Evolutionary conservation across 30 jellyfish, hydroid and myxozoan genomes (phyloP), one percentile per base, ranked within the genome.

Genomic region (Catostylus mosaicus): DNA sequence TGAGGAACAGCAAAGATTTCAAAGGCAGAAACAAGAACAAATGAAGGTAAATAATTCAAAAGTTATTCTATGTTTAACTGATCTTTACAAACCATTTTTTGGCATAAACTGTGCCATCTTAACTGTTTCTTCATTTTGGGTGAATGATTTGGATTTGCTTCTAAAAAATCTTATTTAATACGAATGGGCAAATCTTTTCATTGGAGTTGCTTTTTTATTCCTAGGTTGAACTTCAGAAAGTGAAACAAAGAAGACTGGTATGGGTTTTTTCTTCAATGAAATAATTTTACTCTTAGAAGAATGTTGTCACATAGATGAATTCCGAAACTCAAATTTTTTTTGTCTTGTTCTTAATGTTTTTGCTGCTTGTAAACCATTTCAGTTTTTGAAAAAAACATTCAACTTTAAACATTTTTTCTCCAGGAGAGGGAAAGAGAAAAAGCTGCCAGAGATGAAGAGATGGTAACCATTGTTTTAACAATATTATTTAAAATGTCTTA

Each of bases 361-460:
- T n/a, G n/a, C n/a, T n/a, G n/a, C n/a, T n/a, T n/a, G n/a, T n/a
- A n/a, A n/a, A n/a, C n/a, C n/a, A n/a, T n/a, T n/a, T n/a, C n/a
- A n/a, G n/a, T n/a, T n/a, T n/a, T n/a, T n/a, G n/a, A n/a, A n/a
- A n/a, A n/a, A n/a, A n/a, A n/a, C n/a, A n/a, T n/a, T n/a, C n/a
- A n/a, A n/a, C n/a, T n/a, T n/a, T n/a, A n/a, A n/a, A 8, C 8
- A 16, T 22, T 61, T 61, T 72, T 46, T 37, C 47, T 35, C 9
- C 64, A 80, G 89, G 99, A 94, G 33, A 71, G 99, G 52, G 99
- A 94, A 74, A 62, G 79, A 24, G 95, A 85, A 50, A 90, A 72
- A 35, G 95, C 94, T 38, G 99, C 97, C 23, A 72, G 97, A 48
- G 99, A 94, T 40, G 99, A 94, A 48, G 99, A 94, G 73, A 73